These are phyloP conservation scores for Lepidurus packardi DNA, from an alignment of 1,140 invertebrate species.

Conservation along the genomic window DNA sequence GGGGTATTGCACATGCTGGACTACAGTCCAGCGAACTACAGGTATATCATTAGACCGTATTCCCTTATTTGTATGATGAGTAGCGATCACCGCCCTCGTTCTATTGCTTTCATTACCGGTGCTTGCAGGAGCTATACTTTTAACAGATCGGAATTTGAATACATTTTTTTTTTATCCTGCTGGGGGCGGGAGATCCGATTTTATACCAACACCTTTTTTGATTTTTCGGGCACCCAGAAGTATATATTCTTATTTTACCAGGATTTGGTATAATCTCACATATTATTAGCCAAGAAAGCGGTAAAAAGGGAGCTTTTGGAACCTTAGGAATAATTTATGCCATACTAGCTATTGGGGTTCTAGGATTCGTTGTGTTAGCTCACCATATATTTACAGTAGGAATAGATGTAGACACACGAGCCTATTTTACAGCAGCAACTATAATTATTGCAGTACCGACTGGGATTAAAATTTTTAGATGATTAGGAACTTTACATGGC, in stretches of 20 bases:
- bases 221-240: slow-evolving; percentile 71
- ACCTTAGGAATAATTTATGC: slow-evolving; percentile 46
- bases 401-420: slow-evolving; percentile 63
- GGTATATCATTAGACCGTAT: slow-evolving; percentile 49
- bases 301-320: slow-evolving; percentile 44
- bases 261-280: slow-evolving; percentile 44
- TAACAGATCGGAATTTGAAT: slow-evolving; percentile 52
- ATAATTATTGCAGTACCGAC: slow-evolving; percentile 65
- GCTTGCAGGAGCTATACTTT: slow-evolving; percentile 62
- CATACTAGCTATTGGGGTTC: slow-evolving; percentile 45
- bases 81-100: slow-evolving; percentile 44
- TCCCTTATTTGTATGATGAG: slow-evolving; percentile 47
- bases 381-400: slow-evolving; percentile 68
- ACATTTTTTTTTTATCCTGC: slow-evolving; percentile 46
- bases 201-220: slow-evolving; percentile 69
- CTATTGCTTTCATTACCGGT: slow-evolving; percentile 55
- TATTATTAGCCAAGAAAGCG: slow-evolving; percentile 39
- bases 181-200: neutral
- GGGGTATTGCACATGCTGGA: slow-evolving; percentile 48
- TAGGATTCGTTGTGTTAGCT: slow-evolving; percentile 63
- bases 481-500: slow-evolving; percentile 54
- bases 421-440: slow-evolving; percentile 65
- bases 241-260: slow-evolving; percentile 51
- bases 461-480: slow-evolving; percentile 63
- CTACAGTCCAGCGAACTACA: too few species aligned